Conservation (phyloP, 2,113 vertebrate genomes). For the Rostratula benghalensis region DNA sequence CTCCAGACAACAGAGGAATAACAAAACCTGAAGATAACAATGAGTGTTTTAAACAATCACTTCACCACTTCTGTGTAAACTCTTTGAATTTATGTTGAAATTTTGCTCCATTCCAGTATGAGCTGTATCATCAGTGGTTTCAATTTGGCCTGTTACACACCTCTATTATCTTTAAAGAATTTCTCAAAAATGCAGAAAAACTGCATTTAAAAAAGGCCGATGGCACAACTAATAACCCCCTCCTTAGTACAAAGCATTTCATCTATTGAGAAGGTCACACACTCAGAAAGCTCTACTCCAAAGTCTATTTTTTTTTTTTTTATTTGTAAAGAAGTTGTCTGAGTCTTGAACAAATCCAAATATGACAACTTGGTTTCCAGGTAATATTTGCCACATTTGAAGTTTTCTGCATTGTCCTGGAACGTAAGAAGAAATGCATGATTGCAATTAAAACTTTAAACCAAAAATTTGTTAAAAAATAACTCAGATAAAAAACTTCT, state of each 20-base stretch:
- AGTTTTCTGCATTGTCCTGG: not conserved
- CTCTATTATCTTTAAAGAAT: not conserved
- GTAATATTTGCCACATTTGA: not conserved
- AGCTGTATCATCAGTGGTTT: not conserved
- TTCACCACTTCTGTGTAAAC: not conserved
- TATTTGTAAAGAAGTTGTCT: not conserved
- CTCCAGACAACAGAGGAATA: not conserved
- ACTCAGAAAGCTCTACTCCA: not conserved
- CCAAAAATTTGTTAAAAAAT: not conserved
- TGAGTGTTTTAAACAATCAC: not conserved
- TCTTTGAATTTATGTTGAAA: not conserved
- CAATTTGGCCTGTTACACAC: not conserved
- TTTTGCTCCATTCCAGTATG: not conserved
- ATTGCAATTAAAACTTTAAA: not conserved
- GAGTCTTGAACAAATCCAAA: not conserved
- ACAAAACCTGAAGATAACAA: not conserved
- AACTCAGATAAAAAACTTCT: not conserved
- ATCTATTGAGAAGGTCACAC: not conserved
- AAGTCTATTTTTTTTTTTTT: not conserved
- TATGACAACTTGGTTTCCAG: not conserved
- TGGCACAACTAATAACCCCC: not conserved
- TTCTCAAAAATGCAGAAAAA: slow-evolving; percentile 16
- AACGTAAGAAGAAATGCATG: not conserved
- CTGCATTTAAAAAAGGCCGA: not conserved
- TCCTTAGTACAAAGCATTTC: not conserved